Conservation (phyloP, 2,113 vertebrate genomes). For the Burhinus bistriatus region DNA sequence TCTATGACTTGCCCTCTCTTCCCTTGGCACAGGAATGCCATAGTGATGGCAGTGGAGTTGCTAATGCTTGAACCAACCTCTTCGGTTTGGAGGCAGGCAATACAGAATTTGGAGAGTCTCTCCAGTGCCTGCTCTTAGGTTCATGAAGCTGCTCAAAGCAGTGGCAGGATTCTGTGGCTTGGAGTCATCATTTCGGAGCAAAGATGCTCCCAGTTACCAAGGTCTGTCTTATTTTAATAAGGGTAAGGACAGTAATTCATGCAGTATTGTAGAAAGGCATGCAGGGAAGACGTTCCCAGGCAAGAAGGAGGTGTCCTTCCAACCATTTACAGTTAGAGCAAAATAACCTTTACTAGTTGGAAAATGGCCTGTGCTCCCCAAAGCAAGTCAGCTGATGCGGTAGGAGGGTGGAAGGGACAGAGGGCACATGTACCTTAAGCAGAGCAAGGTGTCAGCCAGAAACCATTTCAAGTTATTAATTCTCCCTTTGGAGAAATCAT, state of each 20-base stretch:
- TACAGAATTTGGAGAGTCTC: background rate
- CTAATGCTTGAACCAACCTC: background rate
- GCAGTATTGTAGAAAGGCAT: background rate
- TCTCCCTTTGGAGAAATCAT: background rate
- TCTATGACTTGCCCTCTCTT: background rate
- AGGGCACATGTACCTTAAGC: background rate
- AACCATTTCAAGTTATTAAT: background rate
- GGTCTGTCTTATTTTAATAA: background rate
- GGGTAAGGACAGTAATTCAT: background rate
- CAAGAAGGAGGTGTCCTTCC: background rate
- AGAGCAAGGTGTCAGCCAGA: background rate
- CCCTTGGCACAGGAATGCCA: accelerated
- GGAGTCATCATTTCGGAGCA: background rate
- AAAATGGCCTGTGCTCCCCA: background rate
- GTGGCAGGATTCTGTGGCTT: background rate
- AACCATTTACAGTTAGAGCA: background rate
- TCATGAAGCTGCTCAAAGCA: background rate
- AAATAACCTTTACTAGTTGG: background rate
- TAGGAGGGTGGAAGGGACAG: background rate
- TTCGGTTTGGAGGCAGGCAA: background rate
- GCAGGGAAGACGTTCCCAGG: background rate
- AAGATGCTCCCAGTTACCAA: background rate
- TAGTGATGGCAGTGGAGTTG: background rate
- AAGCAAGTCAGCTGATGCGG: background rate
- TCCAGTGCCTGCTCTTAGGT: background rate